Percentiles rank a stretch among this genome's conserved stretches.
Evolutionary conservation across 2,888 invertebrate species (phyloP).

Genomic region (Chironomus tentans): DNA sequence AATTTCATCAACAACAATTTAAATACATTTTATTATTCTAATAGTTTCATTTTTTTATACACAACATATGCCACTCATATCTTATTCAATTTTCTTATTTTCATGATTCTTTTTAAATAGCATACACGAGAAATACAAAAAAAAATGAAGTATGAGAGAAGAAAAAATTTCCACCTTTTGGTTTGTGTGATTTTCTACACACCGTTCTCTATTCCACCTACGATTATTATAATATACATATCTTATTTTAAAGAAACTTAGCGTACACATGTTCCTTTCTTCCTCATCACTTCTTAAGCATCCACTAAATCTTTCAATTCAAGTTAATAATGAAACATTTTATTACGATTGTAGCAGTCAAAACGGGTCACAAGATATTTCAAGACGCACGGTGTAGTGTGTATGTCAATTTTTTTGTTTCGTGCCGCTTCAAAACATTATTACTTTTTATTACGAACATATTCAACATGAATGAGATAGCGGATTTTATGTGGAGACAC

Average conservation of each 20-base stretch:
- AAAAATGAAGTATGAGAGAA: too few relatives aligned
- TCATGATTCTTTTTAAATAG: neutral
- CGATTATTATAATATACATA: neutral
- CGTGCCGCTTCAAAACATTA: too few relatives aligned
- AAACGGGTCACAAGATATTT: neutral
- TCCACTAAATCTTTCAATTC: conserved; percentile 22
- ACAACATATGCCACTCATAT: neutral
- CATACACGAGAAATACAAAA: too few relatives aligned
- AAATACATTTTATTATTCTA: too few relatives aligned
- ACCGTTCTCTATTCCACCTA: neutral
- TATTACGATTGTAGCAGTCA: neutral
- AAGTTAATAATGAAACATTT: conserved; percentile 21
- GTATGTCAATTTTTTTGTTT: neutral
- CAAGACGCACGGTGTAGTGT: too few relatives aligned
- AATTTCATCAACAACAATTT: too few relatives aligned
- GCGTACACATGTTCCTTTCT: neutral
- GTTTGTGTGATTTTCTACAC: neutral
- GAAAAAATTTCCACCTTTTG: neutral
- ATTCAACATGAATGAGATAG: too few relatives aligned
- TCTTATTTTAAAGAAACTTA: neutral
- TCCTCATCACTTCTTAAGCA: conserved; percentile 1
- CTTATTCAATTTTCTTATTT: neutral
- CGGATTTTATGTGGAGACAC: too few relatives aligned
- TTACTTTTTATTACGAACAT: too few relatives aligned
- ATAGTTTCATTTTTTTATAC: too few relatives aligned